Percentiles rank a stretch among this genome's conserved stretches.
phyloP scores from a whole-genome alignment of 2,113 vertebrate species.

The Gambusia holbrooki region DNA sequence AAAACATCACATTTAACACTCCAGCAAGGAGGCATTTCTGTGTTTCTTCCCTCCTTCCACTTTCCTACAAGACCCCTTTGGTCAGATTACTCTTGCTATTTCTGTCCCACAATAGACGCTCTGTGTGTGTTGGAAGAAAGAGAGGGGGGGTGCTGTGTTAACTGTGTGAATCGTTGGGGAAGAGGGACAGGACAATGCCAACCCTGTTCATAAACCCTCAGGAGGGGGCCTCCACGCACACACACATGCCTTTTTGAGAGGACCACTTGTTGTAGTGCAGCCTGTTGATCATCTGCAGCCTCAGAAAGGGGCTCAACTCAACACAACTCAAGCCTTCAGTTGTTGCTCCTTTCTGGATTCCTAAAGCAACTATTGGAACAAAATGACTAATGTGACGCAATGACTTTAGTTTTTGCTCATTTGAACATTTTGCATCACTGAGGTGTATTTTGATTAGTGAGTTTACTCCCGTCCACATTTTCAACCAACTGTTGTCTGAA shows the following conservation, averaged over 20 bases:
- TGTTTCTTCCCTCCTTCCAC: slow-evolving; percentile 9
- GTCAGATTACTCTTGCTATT: slow-evolving; percentile 61
- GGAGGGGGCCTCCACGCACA: slow-evolving; percentile 45
- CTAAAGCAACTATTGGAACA: neutral
- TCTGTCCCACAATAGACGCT: slow-evolving; percentile 68
- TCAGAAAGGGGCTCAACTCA: slow-evolving; percentile 35
- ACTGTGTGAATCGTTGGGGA: slow-evolving; percentile 63
- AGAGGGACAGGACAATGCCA: slow-evolving; percentile 72
- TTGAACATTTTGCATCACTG: neutral
- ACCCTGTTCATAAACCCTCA: slow-evolving; percentile 68
- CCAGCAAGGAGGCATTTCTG: slow-evolving; percentile 15
- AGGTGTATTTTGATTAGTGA: neutral
- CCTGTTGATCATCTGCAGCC: slow-evolving; percentile 71
- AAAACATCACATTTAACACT: neutral
- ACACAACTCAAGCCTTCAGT: slow-evolving; percentile 17
- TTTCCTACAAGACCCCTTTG: slow-evolving; percentile 42
- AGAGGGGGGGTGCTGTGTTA: slow-evolving; percentile 56
- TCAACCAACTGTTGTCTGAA: neutral
- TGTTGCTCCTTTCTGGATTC: slow-evolving; percentile 35
- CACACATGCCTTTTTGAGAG: slow-evolving; percentile 34
- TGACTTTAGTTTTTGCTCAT: neutral
- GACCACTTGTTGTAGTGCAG: slow-evolving; percentile 54
- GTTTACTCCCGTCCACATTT: neutral
- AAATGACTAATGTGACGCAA: neutral
- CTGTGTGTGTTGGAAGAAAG: slow-evolving; percentile 46